Evolutionary conservation across 1,140 invertebrate species (phyloP).

Genomic region (Drosophila chauvacae): DNA sequence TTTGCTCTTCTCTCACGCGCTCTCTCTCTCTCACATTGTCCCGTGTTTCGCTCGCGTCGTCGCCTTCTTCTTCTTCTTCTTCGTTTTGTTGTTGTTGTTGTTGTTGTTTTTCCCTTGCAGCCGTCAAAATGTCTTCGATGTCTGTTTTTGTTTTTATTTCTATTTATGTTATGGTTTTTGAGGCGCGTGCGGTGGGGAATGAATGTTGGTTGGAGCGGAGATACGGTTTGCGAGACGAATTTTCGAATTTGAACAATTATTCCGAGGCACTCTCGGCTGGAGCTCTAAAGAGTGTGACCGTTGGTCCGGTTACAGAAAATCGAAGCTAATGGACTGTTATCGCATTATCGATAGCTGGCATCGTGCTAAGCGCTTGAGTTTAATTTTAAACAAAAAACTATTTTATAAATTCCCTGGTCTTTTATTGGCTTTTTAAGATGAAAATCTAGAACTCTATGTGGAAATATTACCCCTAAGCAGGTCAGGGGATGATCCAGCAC

Average conservation of each 20-base stretch:
- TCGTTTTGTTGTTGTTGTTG: not conserved
- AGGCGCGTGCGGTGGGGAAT: not conserved
- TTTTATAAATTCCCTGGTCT: not conserved
- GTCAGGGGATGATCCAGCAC: too few relatives aligned
- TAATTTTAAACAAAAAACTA: not conserved
- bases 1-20: constrained; percentile 1
- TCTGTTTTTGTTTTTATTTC: not conserved
- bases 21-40: constrained; percentile 7
- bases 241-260: constrained; percentile 4
- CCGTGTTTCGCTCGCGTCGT: constrained; percentile 13
- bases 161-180: not conserved
- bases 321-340: not conserved
- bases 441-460: not conserved
- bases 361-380: not conserved
- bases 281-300: constrained; percentile 6
- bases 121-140: not conserved
- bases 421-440: not conserved
- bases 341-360: not conserved
- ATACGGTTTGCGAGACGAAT: not conserved
- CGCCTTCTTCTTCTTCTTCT: not conserved
- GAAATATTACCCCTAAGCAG: not conserved
- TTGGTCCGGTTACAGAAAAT: not conserved
- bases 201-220: not conserved
- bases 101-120: constrained; percentile 10
- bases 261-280: constrained; percentile 9